Conservation (phyloP, 2,113 vertebrate species). For the Vimba vimba region DNA sequence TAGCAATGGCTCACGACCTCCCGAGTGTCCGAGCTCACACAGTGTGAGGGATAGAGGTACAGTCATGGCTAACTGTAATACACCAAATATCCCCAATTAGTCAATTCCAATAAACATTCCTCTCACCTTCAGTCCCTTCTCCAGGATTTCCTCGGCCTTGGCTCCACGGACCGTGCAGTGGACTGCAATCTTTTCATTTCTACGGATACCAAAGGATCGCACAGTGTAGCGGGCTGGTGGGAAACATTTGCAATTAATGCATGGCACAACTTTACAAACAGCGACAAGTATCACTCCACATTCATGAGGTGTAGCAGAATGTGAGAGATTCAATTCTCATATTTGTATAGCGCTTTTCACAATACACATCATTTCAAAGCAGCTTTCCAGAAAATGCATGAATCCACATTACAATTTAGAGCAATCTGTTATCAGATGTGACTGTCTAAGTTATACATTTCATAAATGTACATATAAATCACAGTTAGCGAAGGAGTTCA, state of each 20-base stretch:
- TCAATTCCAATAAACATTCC: background rate
- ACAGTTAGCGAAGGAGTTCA: too few species aligned
- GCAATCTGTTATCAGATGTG: too few species aligned
- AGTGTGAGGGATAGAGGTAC: too few species aligned
- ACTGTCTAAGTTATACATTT: too few species aligned
- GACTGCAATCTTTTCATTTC: conserved; percentile 98
- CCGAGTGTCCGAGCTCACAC: too few species aligned
- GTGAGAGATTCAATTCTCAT: too few species aligned
- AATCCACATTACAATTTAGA: too few species aligned
- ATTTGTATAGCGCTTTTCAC: too few species aligned
- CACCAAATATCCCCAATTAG: background rate
- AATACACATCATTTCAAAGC: too few species aligned
- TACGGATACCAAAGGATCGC: conserved; percentile 94
- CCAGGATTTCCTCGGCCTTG: conserved; percentile 97
- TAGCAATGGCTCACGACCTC: too few species aligned
- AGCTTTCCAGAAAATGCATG: too few species aligned
- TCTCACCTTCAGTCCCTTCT: conserved; percentile 88
- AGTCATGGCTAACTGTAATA: background rate
- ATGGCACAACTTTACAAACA: background rate
- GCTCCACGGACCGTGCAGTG: conserved; percentile 97
- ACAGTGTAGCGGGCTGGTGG: conserved; percentile 92
- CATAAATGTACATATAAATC: too few species aligned
- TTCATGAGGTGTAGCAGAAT: background rate
- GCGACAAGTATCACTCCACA: background rate
- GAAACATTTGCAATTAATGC: background rate